Percentiles rank a stretch among this genome's conserved stretches.
phyloP scores from a whole-genome alignment of 2,797 vertebrate genomes.

The Mormyrops attenuatus region DNA sequence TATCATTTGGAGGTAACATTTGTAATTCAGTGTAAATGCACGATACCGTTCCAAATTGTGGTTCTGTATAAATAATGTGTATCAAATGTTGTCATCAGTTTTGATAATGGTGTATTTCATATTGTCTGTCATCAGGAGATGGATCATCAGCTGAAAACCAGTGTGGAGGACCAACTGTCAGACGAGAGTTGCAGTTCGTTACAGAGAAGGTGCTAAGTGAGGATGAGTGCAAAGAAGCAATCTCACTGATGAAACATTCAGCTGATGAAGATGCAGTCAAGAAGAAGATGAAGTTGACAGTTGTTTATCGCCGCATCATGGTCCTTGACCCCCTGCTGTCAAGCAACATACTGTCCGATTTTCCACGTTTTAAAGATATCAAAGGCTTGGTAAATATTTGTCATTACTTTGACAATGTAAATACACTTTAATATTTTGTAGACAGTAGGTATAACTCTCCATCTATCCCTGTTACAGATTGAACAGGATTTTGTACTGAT shows the following conservation, averaged over 20 bases:
- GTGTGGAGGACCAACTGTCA: no score
- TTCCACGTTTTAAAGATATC: conserved; percentile 39
- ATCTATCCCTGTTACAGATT: neutral
- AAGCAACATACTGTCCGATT: neutral
- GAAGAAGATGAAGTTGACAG: conserved; percentile 42
- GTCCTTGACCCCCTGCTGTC: conserved; percentile 28
- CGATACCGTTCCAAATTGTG: no score
- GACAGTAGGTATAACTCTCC: no score
- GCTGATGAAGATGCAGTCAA: conserved; percentile 38
- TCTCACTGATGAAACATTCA: conserved; percentile 38
- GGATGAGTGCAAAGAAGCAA: conserved; percentile 36
- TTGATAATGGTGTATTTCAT: no score
- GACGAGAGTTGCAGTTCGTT: no score
- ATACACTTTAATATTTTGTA: conserved; percentile 17
- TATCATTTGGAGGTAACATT: no score
- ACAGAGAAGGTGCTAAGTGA: conserved; percentile 26
- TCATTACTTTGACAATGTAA: no score
- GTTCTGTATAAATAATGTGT: no score
- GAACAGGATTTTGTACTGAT: conserved; percentile 32
- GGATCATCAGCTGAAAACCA: no score
- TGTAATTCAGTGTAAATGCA: no score
- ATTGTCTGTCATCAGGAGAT: no score
- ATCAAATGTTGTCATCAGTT: no score
- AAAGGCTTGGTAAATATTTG: conserved; percentile 36
- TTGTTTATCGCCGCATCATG: conserved; percentile 28